phyloP scores from a whole-genome alignment of 2,888 invertebrate species.

The Chrysomela aeneicollis region DNA sequence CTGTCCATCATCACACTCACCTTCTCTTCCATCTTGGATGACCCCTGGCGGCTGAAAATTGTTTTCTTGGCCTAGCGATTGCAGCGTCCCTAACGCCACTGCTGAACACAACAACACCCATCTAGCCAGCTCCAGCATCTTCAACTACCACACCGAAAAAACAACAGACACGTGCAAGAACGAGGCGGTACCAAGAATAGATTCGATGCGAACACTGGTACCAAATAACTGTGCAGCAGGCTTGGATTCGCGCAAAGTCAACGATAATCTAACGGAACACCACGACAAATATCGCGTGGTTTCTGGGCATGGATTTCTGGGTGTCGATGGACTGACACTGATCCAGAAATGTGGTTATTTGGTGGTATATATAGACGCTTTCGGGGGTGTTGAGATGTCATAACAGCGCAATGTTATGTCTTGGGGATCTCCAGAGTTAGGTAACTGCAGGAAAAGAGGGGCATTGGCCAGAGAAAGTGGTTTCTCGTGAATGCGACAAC shows the following conservation, averaged over 20 bases:
- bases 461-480: slow-evolving; percentile 61
- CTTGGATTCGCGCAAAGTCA: slow-evolving; percentile 11
- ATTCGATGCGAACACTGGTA: too few relatives aligned
- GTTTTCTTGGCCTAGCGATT: slow-evolving; percentile 63
- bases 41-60: slow-evolving; percentile 42
- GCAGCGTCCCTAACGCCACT: slow-evolving; percentile 65
- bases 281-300: slow-evolving; percentile 10
- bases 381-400: slow-evolving; percentile 35
- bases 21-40: slow-evolving; percentile 54
- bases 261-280: slow-evolving; percentile 9
- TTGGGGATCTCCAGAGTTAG: slow-evolving; percentile 42
- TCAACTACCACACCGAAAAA: neutral
- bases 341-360: neutral
- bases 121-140: slow-evolving; percentile 59
- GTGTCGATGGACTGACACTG: neutral
- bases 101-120: slow-evolving; percentile 67
- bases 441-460: slow-evolving; percentile 46
- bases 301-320: neutral
- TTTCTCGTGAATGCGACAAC: slow-evolving; percentile 29
- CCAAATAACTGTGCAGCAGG: neutral
- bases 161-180: neutral
- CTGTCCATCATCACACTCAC: slow-evolving; percentile 48
- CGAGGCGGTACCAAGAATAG: too few relatives aligned
- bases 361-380: slow-evolving; percentile 34
- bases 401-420: slow-evolving; percentile 25